Evolutionary conservation across 1,140 invertebrate species (phyloP), one percentile per base, ranked within the genome.

Genomic region (Delia radicum): DNA sequence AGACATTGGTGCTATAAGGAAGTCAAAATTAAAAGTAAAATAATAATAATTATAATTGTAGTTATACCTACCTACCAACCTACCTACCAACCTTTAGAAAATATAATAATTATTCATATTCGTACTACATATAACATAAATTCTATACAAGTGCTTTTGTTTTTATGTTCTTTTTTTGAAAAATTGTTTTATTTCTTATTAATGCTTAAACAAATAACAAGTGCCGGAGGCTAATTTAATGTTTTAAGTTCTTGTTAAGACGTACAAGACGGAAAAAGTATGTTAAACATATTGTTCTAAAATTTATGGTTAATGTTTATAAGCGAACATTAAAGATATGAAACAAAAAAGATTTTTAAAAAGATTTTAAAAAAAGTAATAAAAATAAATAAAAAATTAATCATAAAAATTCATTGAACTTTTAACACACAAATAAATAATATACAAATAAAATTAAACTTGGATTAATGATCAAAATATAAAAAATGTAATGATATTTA

Each of bases 1-100:
- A 69, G 29, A 33, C 65, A 18, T 33, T 69, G 65, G 65, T 37
- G 29, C 65, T 69, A 69, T 69, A 69, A 69, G 65, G 65, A 69
- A 69, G 65, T 69, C 26, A 29, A 65, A 69, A 21, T 2, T 21
- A 55, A 55, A 55, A 10, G 18, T 18, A 55, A 55, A 2, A 55
- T 18, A 24, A 55, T 6, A 18, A 55, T 21, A 55, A 55, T 55
- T 21, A 55, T 18, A 55, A 55, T 21, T 21, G n/a, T 21, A 55
- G 48, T 55, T 55, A 10, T 18, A 21, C 24, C 24, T 55, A 55
- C 21, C 18, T 55, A 21, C n/a, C n/a, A n/a, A n/a, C 46, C 21
- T 18, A 18, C n/a, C n/a, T 48, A n/a, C 18, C 18, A 6, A 3
- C 3, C n/a, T 48, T 48, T 18, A 18, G 7, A 33, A 33, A 33